Conservation (phyloP, 2,888 invertebrate genomes). For the Cyrtodaria siliqua region DNA sequence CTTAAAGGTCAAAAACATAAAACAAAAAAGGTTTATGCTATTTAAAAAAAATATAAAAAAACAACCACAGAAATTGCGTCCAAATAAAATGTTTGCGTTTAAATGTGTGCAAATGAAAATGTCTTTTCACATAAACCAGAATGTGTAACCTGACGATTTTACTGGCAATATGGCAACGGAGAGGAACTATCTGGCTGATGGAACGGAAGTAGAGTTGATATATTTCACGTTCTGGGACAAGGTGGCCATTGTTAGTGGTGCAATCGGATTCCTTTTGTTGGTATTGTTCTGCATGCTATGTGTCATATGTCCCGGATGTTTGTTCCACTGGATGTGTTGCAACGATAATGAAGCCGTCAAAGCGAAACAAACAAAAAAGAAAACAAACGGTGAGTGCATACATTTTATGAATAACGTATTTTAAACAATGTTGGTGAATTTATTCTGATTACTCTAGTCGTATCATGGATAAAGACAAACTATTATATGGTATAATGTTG, state of each 20-base stretch:
- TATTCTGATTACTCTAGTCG: no score
- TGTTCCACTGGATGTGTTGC: conserved; percentile 65
- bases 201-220: conserved; percentile 33
- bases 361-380: conserved; percentile 17
- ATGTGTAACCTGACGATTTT: no score
- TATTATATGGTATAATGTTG: no score
- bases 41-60: no score
- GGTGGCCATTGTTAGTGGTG: conserved; percentile 68
- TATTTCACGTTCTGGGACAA: conserved; percentile 71
- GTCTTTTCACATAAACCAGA: no score
- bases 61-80: no score
- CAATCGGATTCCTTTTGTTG: conserved; percentile 63
- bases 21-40: no score
- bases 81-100: no score
- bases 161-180: not conserved
- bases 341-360: conserved; percentile 22
- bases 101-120: no score
- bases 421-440: not conserved
- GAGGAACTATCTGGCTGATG: conserved; percentile 14
- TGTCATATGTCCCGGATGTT: conserved; percentile 68
- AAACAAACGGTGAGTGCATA: conserved; percentile 20
- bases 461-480: no score
- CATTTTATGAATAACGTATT: not conserved
- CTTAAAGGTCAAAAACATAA: no score
- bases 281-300: conserved; percentile 68